Evolutionary conservation across 2,113 vertebrate genomes (phyloP).

Genomic region (Clarias gariepinus): DNA sequence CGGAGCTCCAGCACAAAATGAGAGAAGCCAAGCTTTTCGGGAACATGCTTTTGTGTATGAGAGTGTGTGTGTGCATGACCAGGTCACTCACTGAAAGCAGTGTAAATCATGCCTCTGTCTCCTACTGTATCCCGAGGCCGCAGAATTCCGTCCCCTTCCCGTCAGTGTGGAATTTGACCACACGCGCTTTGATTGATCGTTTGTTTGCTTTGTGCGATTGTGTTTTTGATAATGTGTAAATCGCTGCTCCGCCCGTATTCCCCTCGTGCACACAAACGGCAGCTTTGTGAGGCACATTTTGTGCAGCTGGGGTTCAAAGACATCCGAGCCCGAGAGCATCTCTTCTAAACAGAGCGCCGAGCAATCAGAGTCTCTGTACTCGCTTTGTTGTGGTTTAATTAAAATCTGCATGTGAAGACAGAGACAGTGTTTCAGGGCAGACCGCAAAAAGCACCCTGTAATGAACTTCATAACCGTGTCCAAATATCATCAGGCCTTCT

Average conservation of each 20-base stretch:
- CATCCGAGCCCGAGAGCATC: slow-evolving; percentile 24
- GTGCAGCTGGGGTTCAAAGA: slow-evolving; percentile 19
- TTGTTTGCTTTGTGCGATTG: slow-evolving; percentile 21
- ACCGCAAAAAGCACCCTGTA: neutral
- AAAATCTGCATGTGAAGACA: slow-evolving; percentile 21
- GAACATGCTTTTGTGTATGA: neutral
- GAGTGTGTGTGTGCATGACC: slow-evolving; percentile 1
- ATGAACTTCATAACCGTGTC: neutral
- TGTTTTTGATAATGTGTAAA: slow-evolving; percentile 17
- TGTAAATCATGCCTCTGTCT: slow-evolving; percentile 14
- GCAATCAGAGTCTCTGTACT: slow-evolving; percentile 19
- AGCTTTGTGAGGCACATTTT: neutral
- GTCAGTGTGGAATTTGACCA: neutral
- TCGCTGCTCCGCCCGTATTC: neutral
- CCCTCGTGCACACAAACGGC: neutral
- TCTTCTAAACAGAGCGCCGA: neutral
- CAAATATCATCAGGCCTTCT: slow-evolving; percentile 5
- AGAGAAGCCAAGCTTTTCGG: neutral
- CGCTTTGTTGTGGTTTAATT: slow-evolving; percentile 31
- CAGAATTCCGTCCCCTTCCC: neutral
- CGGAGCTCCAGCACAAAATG: neutral
- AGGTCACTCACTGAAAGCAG: neutral
- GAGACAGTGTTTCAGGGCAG: neutral
- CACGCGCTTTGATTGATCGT: slow-evolving; percentile 1
- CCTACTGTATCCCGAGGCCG: slow-evolving; percentile 4